These are phyloP conservation scores for Caradrina clavipalpis DNA, from an alignment of 2,888 invertebrate genomes.

Conservation along the genomic window DNA sequence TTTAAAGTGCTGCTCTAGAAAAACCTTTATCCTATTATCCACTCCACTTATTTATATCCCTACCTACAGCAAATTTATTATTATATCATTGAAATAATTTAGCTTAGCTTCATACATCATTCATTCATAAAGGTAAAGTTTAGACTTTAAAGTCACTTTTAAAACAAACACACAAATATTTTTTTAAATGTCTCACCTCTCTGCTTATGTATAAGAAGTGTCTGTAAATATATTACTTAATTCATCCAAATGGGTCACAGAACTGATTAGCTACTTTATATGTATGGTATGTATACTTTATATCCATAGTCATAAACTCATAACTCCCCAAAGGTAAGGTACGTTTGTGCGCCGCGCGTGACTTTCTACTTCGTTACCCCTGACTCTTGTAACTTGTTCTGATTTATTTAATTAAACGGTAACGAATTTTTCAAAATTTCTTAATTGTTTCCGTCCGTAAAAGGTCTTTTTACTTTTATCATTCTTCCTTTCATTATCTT, in stretches of 20 bases:
- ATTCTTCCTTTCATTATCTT: constrained; percentile 54
- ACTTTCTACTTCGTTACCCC: constrained; percentile 81
- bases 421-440: constrained; percentile 77
- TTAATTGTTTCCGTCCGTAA: constrained; percentile 86
- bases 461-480: constrained; percentile 43
- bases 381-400: constrained; percentile 69
- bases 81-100: neutral
- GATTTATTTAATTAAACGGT: constrained; percentile 87
- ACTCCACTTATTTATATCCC: neutral
- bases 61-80: neutral
- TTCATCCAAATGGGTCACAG: constrained; percentile 28
- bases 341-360: constrained; percentile 72
- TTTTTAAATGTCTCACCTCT: neutral
- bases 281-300: neutral
- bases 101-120: constrained; percentile 3
- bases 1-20: no score
- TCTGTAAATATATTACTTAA: constrained; percentile 8
- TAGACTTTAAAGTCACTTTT: no score
- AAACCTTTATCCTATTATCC: neutral
- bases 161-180: no score
- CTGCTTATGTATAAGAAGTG: neutral
- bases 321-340: constrained; percentile 57
- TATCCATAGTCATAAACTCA: constrained; percentile 39
- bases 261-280: constrained; percentile 27
- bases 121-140: no score